Percentiles rank a stretch among this genome's conserved stretches.
Conservation (phyloP, 1,140 invertebrate genomes). For the Drosophila auraria region DNA sequence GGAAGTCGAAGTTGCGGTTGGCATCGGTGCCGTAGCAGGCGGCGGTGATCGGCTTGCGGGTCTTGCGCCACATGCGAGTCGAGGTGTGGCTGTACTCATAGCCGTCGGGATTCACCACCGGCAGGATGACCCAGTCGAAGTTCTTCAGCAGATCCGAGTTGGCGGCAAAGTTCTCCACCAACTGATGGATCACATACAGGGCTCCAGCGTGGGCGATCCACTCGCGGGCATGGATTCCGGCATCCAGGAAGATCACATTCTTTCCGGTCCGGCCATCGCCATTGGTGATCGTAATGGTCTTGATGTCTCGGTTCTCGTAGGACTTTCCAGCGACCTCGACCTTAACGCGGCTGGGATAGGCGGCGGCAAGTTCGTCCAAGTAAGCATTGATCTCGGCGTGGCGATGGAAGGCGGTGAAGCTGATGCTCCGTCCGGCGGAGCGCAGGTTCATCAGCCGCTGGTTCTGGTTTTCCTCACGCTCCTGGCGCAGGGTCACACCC, state of each 20-base stretch:
- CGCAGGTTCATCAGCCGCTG: constrained; percentile 51
- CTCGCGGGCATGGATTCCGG: constrained; percentile 89
- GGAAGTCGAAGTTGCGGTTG: constrained; percentile 89
- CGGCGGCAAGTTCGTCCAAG: constrained; percentile 85
- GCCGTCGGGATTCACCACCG: constrained; percentile 87
- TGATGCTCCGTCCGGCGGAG: constrained; percentile 48
- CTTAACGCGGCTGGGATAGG: constrained; percentile 85
- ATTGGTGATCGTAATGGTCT: constrained; percentile 86
- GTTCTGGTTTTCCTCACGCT: constrained; percentile 38
- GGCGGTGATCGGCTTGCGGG: constrained; percentile 65
- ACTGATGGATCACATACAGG: constrained; percentile 88
- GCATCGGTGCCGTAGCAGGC: constrained; percentile 87
- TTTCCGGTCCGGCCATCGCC: constrained; percentile 83
- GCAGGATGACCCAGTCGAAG: constrained; percentile 88
- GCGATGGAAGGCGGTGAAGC: constrained; percentile 72
- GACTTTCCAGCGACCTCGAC: constrained; percentile 85
- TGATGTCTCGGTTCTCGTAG: constrained; percentile 86
- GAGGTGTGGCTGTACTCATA: constrained; percentile 78
- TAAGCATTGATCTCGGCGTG: constrained; percentile 86
- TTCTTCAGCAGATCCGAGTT: constrained; percentile 85
- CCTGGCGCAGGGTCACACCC: constrained; percentile 32
- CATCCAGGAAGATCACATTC: constrained; percentile 87
- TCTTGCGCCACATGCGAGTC: constrained; percentile 87
- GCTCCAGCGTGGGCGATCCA: constrained; percentile 89
- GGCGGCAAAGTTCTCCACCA: constrained; percentile 86